Conservation (phyloP, 2,113 vertebrate species). For the Eclectus roratus region DNA sequence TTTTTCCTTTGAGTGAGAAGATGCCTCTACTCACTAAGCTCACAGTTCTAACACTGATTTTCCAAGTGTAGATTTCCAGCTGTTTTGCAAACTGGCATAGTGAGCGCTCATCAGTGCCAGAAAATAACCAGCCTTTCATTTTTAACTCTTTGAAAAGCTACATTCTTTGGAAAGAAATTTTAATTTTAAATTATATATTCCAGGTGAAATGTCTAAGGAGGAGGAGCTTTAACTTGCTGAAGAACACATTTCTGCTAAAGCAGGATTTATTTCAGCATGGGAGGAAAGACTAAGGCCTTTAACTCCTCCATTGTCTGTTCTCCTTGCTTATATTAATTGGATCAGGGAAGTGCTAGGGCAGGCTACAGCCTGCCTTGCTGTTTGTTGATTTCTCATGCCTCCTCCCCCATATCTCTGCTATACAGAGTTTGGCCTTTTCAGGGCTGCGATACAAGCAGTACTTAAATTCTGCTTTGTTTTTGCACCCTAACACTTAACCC, state of each 20-base stretch:
- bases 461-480: not conserved
- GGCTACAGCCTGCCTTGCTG: not conserved
- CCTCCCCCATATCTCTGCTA: not conserved
- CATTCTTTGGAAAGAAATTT: not conserved
- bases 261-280: not conserved
- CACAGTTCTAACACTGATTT: not conserved
- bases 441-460: not conserved
- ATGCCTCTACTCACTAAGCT: not conserved
- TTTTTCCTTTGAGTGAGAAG: not conserved
- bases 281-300: not conserved
- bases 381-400: not conserved
- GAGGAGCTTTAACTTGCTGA: not conserved
- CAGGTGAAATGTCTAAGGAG: not conserved
- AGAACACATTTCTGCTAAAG: not conserved
- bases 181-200: not conserved
- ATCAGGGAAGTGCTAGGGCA: not conserved
- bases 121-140: not conserved
- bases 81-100: not conserved
- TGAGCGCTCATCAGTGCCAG: not conserved
- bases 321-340: not conserved
- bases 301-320: fast-evolving
- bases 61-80: not conserved
- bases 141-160: not conserved
- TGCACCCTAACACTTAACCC: not conserved
- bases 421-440: not conserved